Percentiles rank a stretch among this genome's conserved stretches.
These are phyloP conservation scores for Monoplex corrugatus DNA, from an alignment of 2,888 invertebrate genomes.

Conservation along the genomic window DNA sequence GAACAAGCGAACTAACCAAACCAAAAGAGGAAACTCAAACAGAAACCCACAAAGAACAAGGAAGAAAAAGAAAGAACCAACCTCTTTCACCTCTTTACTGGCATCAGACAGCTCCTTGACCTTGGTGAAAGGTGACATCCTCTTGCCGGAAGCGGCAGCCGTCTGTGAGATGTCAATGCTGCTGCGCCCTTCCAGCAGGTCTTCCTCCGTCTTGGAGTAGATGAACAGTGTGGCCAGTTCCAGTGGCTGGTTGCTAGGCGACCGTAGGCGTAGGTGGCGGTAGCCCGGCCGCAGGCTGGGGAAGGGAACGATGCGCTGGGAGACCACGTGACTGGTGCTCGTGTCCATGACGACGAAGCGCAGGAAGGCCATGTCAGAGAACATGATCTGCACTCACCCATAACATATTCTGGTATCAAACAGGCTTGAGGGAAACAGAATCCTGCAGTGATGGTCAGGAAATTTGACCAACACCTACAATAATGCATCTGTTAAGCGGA, in stretches of 20 bases:
- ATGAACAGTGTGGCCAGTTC: conserved; percentile 94
- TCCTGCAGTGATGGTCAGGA: no score
- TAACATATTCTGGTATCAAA: no score
- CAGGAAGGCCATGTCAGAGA: conserved; percentile 93
- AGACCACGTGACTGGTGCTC: conserved; percentile 89
- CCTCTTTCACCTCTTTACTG: conserved; percentile 57
- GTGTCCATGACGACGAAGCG: conserved; percentile 93
- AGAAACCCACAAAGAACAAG: no score
- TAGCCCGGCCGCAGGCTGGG: conserved; percentile 91
- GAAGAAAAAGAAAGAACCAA: no score
- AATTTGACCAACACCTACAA: no score
- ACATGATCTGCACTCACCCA: conserved; percentile 85
- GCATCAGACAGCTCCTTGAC: conserved; percentile 73
- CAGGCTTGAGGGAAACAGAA: no score
- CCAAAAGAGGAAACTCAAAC: no score
- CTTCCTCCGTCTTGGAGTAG: conserved; percentile 91
- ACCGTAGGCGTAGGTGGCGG: conserved; percentile 91
- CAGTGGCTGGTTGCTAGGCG: conserved; percentile 90
- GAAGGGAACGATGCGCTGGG: conserved; percentile 93
- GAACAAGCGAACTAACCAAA: no score
- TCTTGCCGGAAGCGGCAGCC: conserved; percentile 66
- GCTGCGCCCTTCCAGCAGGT: conserved; percentile 67
- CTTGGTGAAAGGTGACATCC: conserved; percentile 73
- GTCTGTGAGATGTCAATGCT: conserved; percentile 62
- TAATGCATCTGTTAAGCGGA: no score